Evolutionary conservation across 2,797 vertebrate genomes (phyloP).

Genomic region (Pangasius djambal): DNA sequence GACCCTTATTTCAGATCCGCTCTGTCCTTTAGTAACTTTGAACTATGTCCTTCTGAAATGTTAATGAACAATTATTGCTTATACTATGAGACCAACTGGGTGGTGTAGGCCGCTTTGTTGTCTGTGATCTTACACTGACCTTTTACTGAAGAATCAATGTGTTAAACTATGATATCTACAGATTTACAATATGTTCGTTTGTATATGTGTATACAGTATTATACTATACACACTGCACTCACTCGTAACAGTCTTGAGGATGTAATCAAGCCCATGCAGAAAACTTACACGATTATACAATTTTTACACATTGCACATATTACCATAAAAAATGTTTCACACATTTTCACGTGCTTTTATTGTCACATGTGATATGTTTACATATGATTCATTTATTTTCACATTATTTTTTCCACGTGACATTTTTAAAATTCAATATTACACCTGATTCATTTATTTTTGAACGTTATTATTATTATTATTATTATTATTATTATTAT

Average conservation of each 20-base stretch:
- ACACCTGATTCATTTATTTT: background rate
- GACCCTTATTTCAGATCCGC: conserved; percentile 40
- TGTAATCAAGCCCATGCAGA: background rate
- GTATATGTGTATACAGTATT: background rate
- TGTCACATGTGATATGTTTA: background rate
- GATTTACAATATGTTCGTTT: background rate
- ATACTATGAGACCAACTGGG: background rate
- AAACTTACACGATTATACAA: background rate
- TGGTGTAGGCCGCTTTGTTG: background rate
- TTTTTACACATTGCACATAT: background rate
- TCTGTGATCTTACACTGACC: background rate
- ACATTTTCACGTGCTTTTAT: background rate
- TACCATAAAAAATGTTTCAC: background rate
- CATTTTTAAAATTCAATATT: too few species aligned
- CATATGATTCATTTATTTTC: background rate
- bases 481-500: background rate
- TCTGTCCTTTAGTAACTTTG: conserved; percentile 19
- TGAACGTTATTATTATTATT: background rate
- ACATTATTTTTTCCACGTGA: background rate
- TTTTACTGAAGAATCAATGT: conserved; percentile 1
- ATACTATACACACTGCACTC: background rate
- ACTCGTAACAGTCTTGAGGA: background rate
- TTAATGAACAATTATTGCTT: conserved; percentile 29
- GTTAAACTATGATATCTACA: background rate
- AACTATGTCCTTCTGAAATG: conserved; percentile 37